A percentile compares a stretch with the other conserved stretches of the same genome.
These are phyloP conservation scores for Bombus soroeensis DNA, from an alignment of 1,140 invertebrate species.

Conservation along the genomic window DNA sequence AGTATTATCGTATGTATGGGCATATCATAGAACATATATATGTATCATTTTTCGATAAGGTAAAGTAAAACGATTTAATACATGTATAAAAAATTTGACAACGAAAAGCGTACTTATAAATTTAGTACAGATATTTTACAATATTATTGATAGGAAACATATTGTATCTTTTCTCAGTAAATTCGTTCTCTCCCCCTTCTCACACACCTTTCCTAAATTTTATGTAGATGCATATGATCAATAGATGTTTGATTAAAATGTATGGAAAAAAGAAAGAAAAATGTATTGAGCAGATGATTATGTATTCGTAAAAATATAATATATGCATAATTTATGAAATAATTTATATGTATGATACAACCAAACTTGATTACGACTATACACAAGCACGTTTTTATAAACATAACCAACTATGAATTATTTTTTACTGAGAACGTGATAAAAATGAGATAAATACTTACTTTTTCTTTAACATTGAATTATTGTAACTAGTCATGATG, in stretches of 20 bases:
- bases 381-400: neutral
- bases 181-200: neutral
- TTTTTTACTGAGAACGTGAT: neutral
- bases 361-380: neutral
- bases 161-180: neutral
- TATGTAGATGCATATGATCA: neutral
- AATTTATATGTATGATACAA: neutral
- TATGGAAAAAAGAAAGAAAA: neutral
- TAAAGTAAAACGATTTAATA: neutral
- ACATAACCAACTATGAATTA: neutral
- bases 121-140: neutral
- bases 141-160: conserved; percentile 1
- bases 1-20: neutral
- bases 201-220: neutral
- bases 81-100: neutral
- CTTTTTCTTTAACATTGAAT: conserved; percentile 67
- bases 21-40: neutral
- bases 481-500: conserved; percentile 78
- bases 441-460: conserved; percentile 31
- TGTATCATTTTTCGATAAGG: neutral
- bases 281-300: neutral
- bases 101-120: neutral
- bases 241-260: neutral
- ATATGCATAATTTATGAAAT: conserved; percentile 6
- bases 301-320: neutral